These are phyloP conservation scores for Bombus vancouverensis DNA, from an alignment of 1,140 invertebrate species.

Conservation along the genomic window DNA sequence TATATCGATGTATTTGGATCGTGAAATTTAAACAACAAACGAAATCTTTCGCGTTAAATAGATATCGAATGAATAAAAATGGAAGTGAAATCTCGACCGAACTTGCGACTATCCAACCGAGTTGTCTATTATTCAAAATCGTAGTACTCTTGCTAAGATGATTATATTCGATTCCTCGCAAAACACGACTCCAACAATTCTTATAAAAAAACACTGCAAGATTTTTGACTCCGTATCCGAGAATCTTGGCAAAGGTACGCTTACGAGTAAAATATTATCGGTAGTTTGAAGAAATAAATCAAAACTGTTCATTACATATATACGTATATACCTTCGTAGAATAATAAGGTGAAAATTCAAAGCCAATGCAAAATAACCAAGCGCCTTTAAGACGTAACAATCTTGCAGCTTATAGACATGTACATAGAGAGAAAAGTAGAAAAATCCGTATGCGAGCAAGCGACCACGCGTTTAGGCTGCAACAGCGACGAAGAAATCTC, in stretches of 20 bases:
- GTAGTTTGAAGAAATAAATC: neutral
- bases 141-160: neutral
- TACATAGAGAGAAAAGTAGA: neutral
- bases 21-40: neutral
- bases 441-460: neutral
- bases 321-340: too few relatives aligned
- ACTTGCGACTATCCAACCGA: too few relatives aligned
- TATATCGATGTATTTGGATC: neutral
- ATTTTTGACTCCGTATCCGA: too few relatives aligned
- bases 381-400: neutral
- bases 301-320: too few relatives aligned
- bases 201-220: too few relatives aligned
- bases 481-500: neutral
- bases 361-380: neutral
- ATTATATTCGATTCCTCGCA: neutral
- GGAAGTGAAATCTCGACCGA: neutral
- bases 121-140: neutral
- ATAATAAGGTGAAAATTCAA: neutral
- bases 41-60: neutral
- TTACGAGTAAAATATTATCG: neutral
- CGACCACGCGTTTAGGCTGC: neutral
- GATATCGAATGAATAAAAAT: neutral
- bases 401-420: neutral
- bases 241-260: too few relatives aligned
- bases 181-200: neutral